Evolutionary conservation across 2,888 invertebrate genomes (phyloP), one percentile per base, ranked within the genome.

Genomic region (Polymixis flavicincta): DNA sequence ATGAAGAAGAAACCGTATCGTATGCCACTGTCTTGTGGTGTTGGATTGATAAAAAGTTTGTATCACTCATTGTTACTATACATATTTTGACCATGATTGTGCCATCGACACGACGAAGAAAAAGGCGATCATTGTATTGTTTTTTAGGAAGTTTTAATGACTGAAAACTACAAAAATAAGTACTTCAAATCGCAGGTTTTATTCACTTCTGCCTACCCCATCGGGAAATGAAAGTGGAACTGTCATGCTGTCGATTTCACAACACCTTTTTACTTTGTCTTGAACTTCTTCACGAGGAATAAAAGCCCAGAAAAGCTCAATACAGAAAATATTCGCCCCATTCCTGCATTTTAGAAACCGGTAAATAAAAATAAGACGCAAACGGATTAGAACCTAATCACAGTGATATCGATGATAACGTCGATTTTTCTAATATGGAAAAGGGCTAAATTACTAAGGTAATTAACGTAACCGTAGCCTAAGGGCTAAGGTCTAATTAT

Each of bases 21-120:
- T 57, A 55, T 71, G 90, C 83, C 85, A 86, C 85, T 66, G 87
- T 87, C 85, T 83, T 81, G 76, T 73, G 52, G 25, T 17, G 48
- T 25, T 48, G 48, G 9, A 28, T 68, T 71, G 32, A 71, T 61
- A 69, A 59, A 82, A 67, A 48, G 25, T 32, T 78, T 25, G 22
- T 4, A 54, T 42, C 13, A 55, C 6, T 57, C 9, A 19, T 61
- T 61, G 25, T 45, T 45, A 45, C 2, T 45, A 13, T 45, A 32
- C 42, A 1, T 45, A 13, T 45, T 45, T 45, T 45, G 42, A 45
- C 11, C 11, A 45, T 45, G 11, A 45, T 45, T 11, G 42, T 45
- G 42, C 42, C 42, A 13, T 45, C 11, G 42, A 11, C 37, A 37
- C 42, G 42, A 11, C 6, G 42, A 45, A 42, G 42, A 42, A 42